These are phyloP conservation scores for Porites lutea DNA, from an alignment of 64 coral and sea anemone species.

Conservation along the genomic window DNA sequence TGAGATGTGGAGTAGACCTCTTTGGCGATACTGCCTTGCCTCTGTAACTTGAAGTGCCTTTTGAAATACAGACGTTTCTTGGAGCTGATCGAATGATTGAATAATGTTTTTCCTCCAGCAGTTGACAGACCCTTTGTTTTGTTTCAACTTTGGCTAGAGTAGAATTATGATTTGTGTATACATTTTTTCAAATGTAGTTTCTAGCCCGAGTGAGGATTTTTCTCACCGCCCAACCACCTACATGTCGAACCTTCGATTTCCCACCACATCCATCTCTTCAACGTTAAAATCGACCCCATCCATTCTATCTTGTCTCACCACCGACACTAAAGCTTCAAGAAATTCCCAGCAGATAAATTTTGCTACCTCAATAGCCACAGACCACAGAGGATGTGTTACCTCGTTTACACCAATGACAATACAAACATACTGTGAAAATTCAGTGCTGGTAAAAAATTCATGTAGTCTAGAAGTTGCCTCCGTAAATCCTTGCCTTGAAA, in stretches of 20 bases:
- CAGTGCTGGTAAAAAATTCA: no score
- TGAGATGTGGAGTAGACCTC: slow-evolving; percentile 42
- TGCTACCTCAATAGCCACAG: background rate
- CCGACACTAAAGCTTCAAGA: slow-evolving; percentile 22
- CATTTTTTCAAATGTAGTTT: slow-evolving; percentile 17
- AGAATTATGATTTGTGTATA: background rate
- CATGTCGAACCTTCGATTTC: slow-evolving; percentile 29
- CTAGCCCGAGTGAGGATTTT: slow-evolving; percentile 12
- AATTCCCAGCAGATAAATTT: slow-evolving; percentile 11
- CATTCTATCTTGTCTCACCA: background rate
- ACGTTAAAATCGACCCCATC: slow-evolving; percentile 27
- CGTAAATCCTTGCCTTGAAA: no score
- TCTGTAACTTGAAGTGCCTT: slow-evolving; percentile 41
- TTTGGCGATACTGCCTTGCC: slow-evolving; percentile 5
- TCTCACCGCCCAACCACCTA: slow-evolving; percentile 44
- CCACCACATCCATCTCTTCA: slow-evolving; percentile 19
- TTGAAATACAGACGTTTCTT: background rate
- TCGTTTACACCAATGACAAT: no score
- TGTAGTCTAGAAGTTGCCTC: no score
- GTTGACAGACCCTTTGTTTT: slow-evolving; percentile 18
- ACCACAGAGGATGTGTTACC: no score
- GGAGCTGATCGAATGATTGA: background rate
- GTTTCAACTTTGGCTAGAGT: slow-evolving; percentile 19
- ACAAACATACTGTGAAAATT: no score
- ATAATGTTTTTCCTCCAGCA: slow-evolving; percentile 22